Evolutionary conservation across 2,888 invertebrate genomes (phyloP), one percentile per base, ranked within the genome.

Genomic region (Drosophila falleni): DNA sequence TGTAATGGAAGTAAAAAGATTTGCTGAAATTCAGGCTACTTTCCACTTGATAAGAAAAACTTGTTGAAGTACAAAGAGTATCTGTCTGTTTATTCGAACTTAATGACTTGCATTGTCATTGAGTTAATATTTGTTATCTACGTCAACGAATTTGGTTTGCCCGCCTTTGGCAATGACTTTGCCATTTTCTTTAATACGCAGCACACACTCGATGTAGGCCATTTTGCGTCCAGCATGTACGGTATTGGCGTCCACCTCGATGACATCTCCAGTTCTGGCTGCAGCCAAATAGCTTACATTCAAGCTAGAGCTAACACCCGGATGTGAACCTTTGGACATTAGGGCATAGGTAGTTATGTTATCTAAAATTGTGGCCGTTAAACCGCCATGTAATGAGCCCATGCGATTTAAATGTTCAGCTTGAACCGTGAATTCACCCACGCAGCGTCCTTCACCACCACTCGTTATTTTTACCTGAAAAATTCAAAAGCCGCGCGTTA

Each of bases 301-400:
- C 33, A 98, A 93, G 89, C 97, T 96, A 23, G 98, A 95, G 9
- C 97, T 97, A 0, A 97, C 96, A 19, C 97, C 97, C 54, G 96
- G 94, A 50, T 93, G 93, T 4, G 94, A 93, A 29, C 93, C 94
- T 81, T 95, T 94, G 0, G 96, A 95, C 90, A 96, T 94, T 1
- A 98, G 91, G 0, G 97, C 98, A 89, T 95, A 95, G 0, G 96
- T 96, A 0, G 98, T 97, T 23, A 98, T 91, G 59, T 94, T 93
- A 89, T 97, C 97, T 26, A 93, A 78, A 15, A 98, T 91, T 0
- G 97, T 96, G 3, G 97, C 96, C 4, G 96, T 96, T 83, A 97
- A 95, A 6, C 97, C 98, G 2, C 98, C 98, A 90, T 98, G 98
- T 5, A 98, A 91, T 0, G 95, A 95, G 0, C 97, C 97, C 6